Percentiles rank a stretch among this genome's conserved stretches.
Conservation (phyloP, 2,113 vertebrate species). For the Passer montanus region DNA sequence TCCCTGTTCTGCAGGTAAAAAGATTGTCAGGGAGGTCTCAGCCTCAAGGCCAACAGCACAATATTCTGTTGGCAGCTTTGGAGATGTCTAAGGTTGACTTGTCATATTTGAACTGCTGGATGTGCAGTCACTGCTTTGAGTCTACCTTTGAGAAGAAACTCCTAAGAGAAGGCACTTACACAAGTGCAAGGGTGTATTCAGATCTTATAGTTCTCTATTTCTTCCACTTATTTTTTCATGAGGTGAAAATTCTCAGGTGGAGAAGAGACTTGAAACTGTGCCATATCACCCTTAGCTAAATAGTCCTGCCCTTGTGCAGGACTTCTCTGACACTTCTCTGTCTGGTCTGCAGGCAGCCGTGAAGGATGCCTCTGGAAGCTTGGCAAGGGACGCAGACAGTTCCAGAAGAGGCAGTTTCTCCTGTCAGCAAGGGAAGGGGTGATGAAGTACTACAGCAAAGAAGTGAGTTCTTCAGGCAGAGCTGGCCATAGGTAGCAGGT, state of each 20-base stretch:
- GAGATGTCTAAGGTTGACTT: background rate
- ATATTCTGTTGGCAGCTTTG: background rate
- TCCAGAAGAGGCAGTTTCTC: slow-evolving; percentile 86
- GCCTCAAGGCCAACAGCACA: background rate
- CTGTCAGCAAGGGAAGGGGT: slow-evolving; percentile 86
- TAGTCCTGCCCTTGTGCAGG: background rate
- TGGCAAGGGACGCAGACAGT: slow-evolving; percentile 86
- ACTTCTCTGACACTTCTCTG: background rate
- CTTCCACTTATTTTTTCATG: background rate
- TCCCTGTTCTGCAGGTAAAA: slow-evolving; percentile 81
- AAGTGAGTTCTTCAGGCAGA: slow-evolving; percentile 77
- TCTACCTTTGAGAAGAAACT: background rate
- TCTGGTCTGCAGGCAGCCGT: slow-evolving; percentile 76
- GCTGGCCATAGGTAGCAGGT: background rate
- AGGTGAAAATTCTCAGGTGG: background rate
- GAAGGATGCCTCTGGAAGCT: slow-evolving; percentile 95
- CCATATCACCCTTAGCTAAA: background rate
- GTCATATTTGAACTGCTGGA: background rate
- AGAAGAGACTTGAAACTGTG: background rate
- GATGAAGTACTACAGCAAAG: slow-evolving; percentile 91
- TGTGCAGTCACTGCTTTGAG: background rate
- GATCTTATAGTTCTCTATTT: background rate
- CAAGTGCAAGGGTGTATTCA: background rate
- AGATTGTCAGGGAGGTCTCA: background rate
- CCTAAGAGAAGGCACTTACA: background rate